Evolutionary conservation across 2,113 vertebrate genomes (phyloP).

Genomic region (Anoura caudifer): DNA sequence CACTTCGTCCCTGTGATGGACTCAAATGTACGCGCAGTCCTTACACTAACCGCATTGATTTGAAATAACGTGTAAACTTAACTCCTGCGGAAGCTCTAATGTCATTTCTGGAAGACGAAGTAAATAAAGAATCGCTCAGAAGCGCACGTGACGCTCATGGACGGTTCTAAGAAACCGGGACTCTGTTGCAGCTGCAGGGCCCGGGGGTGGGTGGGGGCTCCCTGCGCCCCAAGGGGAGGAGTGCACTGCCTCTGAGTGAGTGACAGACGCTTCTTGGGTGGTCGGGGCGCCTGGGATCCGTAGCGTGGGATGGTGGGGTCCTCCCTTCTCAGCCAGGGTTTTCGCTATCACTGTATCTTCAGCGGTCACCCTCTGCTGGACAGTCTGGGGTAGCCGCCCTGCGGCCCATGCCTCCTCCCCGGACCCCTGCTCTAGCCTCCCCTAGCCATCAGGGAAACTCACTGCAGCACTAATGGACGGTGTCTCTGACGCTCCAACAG

Average conservation of each 20-base stretch:
- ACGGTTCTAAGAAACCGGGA: background rate
- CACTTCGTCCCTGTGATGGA: background rate
- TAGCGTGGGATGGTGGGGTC: background rate
- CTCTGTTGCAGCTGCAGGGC: accelerated
- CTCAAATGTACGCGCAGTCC: background rate
- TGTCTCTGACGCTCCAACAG: background rate
- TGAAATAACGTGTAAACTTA: background rate
- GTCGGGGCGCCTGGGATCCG: background rate
- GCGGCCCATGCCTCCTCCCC: accelerated
- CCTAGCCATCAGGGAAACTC: background rate
- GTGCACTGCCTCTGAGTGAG: background rate
- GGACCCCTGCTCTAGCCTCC: background rate
- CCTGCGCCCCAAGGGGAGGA: background rate
- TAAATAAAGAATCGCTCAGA: background rate
- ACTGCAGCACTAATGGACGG: background rate
- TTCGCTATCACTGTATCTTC: background rate
- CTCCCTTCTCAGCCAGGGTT: background rate
- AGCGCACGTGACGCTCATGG: background rate
- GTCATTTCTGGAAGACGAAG: background rate
- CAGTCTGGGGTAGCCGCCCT: too few relatives aligned
- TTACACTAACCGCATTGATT: background rate
- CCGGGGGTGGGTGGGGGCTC: too few relatives aligned
- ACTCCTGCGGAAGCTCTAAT: background rate
- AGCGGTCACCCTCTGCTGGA: background rate
- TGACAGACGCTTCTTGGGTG: background rate